Conservation (phyloP, 2,797 vertebrate genomes). For the Pampus argenteus region DNA sequence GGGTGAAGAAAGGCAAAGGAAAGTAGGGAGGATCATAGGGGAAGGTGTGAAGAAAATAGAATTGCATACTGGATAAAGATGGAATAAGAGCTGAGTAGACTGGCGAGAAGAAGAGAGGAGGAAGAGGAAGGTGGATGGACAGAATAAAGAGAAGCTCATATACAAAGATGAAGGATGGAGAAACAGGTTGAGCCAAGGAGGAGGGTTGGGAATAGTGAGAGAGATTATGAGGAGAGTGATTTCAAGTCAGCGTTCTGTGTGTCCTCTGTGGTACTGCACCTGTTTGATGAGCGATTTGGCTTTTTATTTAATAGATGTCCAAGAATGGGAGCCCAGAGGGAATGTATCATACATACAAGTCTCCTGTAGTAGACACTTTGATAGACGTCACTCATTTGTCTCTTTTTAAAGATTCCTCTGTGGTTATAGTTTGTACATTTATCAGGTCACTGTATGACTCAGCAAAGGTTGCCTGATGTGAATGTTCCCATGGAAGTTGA, state of each 20-base stretch:
- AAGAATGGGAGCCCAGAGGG: slow-evolving; percentile 2
- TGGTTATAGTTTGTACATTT: not conserved
- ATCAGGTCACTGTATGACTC: not conserved
- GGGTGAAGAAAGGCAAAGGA: not conserved
- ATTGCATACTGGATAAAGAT: not conserved
- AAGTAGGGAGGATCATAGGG: not conserved
- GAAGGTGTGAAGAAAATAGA: not conserved
- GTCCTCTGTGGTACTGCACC: slow-evolving; percentile 1
- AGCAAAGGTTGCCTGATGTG: not conserved
- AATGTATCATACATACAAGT: not conserved
- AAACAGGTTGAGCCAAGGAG: not conserved
- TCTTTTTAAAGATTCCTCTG: not conserved
- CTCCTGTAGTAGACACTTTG: not conserved
- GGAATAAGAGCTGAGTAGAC: slow-evolving; percentile 2
- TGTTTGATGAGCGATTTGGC: slow-evolving; percentile 6
- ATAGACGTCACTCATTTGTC: not conserved
- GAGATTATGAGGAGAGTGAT: not conserved
- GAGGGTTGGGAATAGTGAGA: not conserved
- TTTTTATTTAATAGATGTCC: slow-evolving; percentile 1
- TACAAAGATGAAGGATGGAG: not conserved
- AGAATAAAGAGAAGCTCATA: slow-evolving; percentile 3
- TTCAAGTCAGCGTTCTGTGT: not conserved
- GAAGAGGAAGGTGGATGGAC: not conserved
- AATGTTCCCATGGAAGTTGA: slow-evolving; percentile 4
- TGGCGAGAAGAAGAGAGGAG: not conserved